Conservation (phyloP, 2,113 vertebrate genomes). For the Dasyurus viverrinus region DNA sequence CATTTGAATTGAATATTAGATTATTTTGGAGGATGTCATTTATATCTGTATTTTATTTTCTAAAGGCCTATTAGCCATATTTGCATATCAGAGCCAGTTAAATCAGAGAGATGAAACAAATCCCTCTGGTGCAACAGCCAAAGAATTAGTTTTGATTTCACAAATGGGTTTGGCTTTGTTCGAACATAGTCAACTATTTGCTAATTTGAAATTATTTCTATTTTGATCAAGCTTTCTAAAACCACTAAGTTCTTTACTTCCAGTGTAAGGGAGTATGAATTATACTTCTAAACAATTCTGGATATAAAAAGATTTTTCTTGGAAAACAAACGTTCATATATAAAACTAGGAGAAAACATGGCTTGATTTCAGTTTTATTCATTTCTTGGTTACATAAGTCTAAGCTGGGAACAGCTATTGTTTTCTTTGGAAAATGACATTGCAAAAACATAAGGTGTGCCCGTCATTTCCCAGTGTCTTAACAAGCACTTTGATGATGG, state of each 20-base stretch:
- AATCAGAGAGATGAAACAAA: neutral
- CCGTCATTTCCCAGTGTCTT: neutral
- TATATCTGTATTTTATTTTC: neutral
- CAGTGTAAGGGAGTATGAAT: neutral
- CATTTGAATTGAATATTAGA: neutral
- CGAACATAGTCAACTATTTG: neutral
- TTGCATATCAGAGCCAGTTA: neutral
- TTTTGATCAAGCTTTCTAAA: neutral
- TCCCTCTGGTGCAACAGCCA: neutral
- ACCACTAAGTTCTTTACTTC: neutral
- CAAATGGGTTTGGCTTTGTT: neutral
- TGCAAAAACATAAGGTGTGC: neutral
- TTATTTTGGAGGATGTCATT: neutral
- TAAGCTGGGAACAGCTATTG: neutral
- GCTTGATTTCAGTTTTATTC: neutral
- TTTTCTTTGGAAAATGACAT: slow-evolving; percentile 11
- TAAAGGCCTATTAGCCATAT: neutral
- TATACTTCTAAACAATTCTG: neutral
- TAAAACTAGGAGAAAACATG: neutral
- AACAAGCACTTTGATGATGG: neutral
- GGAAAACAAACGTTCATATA: neutral
- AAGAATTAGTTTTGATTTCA: neutral
- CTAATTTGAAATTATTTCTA: neutral
- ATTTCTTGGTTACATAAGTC: neutral
- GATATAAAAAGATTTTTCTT: neutral